Evolutionary conservation across 2,797 vertebrate species (phyloP), one percentile per base, ranked within the genome.

Genomic region (Myiothlypis chrysogaster): DNA sequence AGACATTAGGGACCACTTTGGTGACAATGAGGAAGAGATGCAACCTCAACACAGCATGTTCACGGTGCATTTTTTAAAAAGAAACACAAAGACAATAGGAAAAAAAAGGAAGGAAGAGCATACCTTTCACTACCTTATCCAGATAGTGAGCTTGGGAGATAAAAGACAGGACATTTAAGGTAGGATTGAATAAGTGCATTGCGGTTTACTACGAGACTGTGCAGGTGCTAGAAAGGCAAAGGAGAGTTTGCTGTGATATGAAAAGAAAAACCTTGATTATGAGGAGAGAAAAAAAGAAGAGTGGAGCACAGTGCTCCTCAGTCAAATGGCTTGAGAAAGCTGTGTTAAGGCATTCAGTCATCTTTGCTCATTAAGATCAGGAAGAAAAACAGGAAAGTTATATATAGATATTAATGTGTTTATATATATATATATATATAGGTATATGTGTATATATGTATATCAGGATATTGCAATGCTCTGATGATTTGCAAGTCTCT

Each of bases 91-190:
- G 96, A 98, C 97, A 98, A 98, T 88, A 97, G 95, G 97, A 97
- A 95, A 96, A 96, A 97, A 98, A 96, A 97, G 96, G 98, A 98
- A 98, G 98, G 98, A 98, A 99, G 98, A 98, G 98, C 99, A 97
- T 99, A 99, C 99, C 99, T 99, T 99, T 99, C 99, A 99, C 99
- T 99, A 99, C 99, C 99, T 99, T 99, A 99, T 99, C 99, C 99
- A 99, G 99, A 99, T 99, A 99, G 99, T 99, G 99, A 99, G 99
- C 99, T 99, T 99, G 98, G 99, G 98, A 99, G 98, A 99, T 99
- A 99, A 99, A 99, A 98, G 98, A 99, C 98, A 99, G 97, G 98
- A 99, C 98, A 99, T 99, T 98, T 99, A 99, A 99, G 98, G 98
- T 98, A 98, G 98, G 98, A 98, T 98, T 98, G 97, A 98, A 98